Percentiles rank a stretch among this genome's conserved stretches.
These are phyloP conservation scores for Rhabdophis nuchalis DNA, from an alignment of 2,797 vertebrate genomes.

Conservation along the genomic window DNA sequence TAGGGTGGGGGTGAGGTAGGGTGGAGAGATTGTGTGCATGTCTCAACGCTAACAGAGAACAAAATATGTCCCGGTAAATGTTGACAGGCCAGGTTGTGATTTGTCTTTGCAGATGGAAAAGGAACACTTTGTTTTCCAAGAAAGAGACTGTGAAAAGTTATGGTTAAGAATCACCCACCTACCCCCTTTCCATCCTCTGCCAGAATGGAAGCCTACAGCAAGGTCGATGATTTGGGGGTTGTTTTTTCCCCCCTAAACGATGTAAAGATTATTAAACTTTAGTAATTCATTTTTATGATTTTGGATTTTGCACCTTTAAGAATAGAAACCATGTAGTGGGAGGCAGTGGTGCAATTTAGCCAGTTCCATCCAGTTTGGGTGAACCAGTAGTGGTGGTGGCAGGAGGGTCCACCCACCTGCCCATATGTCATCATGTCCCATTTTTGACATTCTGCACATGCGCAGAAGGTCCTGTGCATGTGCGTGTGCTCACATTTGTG, in stretches of 20 bases:
- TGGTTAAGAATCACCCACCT: conserved; percentile 30
- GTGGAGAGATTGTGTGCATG: neutral
- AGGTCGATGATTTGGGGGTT: conserved; percentile 35
- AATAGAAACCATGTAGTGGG: neutral
- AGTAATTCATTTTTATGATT: neutral
- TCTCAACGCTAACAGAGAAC: neutral
- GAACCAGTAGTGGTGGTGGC: too few relatives aligned
- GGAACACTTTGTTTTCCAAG: conserved; percentile 18
- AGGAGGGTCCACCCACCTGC: too few relatives aligned
- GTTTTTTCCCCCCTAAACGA: conserved; percentile 49
- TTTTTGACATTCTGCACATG: too few relatives aligned
- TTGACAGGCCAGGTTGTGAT: neutral
- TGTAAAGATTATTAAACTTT: conserved; percentile 41
- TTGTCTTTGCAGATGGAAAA: neutral
- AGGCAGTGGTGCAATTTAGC: too few relatives aligned
- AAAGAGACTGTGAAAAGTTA: conserved; percentile 40
- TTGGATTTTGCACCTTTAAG: neutral
- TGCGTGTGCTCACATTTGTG: too few relatives aligned
- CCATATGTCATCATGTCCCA: too few relatives aligned
- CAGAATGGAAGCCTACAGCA: neutral
- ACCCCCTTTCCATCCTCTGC: conserved; percentile 30
- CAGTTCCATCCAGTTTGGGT: too few relatives aligned
- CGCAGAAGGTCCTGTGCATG: too few relatives aligned
- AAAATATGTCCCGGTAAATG: conserved; percentile 26
- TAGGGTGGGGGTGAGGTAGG: neutral